Evolutionary conservation across 2,888 invertebrate genomes (phyloP), one percentile per base, ranked within the genome.

Genomic region (Nudaria mundana): DNA sequence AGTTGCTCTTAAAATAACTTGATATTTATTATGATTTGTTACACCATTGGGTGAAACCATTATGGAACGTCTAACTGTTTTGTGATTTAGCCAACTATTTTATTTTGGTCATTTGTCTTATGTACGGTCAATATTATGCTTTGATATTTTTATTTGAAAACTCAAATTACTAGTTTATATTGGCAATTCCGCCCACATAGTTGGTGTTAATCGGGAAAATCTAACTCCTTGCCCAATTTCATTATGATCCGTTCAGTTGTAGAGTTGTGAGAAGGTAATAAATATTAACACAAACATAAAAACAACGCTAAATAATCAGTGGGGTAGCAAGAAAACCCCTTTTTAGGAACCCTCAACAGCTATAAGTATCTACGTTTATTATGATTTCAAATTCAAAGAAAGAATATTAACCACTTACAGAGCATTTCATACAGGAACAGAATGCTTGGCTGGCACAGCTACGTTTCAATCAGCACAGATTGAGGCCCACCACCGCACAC

Each of bases 391-490:
- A n/a, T 20, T 15, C 14, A 29, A 37, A 30, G 30, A 37, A 11
- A 20, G 22, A 29, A 26, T 26, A 43, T 42, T 39, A 44, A 26
- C 18, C 15, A 37, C 36, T 39, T 26, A 37, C 45, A 48, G 20
- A 47, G 36, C 37, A 43, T 48, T 47, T 35, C 23, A 28, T 44
- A 40, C 40, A 40, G 48, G 44, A 65, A 56, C 59, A 59, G 76
- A 79, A 63, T 60, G 80, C 81, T 56, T 56, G 44, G 69, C 66
- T 67, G 77, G 81, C 82, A 77, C 59, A 72, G 71, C 66, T 63
- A 63, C 75, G 72, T 76, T 81, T 82, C 84, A 84, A 85, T 85
- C 83, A 82, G 76, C 63, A 52, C 66, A 76, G 77, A 83, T 80
- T 80, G 81, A 76, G 76, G 73, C 65, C 62, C 56, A 47, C 50